Conservation (phyloP, 1,140 invertebrate species). For the Mycetomoellerius zeteki region DNA sequence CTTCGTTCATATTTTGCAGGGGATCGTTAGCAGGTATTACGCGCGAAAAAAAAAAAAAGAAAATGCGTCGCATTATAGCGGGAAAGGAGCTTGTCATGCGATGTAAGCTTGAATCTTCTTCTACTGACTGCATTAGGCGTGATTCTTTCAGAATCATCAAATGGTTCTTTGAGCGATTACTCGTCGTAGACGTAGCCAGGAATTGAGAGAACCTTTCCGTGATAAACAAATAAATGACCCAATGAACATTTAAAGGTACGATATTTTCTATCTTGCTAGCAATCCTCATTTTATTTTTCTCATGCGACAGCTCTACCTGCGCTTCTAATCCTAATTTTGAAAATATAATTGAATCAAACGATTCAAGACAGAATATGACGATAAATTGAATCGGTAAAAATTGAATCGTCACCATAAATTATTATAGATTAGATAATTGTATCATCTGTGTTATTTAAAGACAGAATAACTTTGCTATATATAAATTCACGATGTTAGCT, state of each 20-base stretch:
- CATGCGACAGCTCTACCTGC: background rate
- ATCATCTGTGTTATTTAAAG: background rate
- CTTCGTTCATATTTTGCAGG: conserved; percentile 26
- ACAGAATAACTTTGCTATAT: background rate
- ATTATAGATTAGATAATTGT: background rate
- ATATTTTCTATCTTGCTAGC: background rate
- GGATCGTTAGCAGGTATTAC: conserved; percentile 51
- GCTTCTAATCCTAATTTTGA: background rate
- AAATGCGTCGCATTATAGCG: conserved; percentile 40
- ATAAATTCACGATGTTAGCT: background rate
- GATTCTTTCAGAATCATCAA: conserved; percentile 48
- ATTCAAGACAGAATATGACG: background rate
- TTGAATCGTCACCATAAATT: background rate
- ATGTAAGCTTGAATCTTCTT: conserved; percentile 27
- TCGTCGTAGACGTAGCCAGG: conserved; percentile 32
- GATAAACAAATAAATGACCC: conserved; percentile 61
- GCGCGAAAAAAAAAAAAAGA: conserved; percentile 27
- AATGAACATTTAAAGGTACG: conserved; percentile 65
- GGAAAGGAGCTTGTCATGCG: conserved; percentile 32
- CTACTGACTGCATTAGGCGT: conserved; percentile 37
- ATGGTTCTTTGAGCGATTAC: conserved; percentile 28
- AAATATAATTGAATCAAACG: background rate
- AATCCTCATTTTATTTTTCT: conserved; percentile 11
- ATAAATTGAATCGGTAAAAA: background rate
- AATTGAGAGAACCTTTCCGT: conserved; percentile 55